Evolutionary conservation across 2,113 vertebrate species (phyloP).

Genomic region (Macquaria australasica): DNA sequence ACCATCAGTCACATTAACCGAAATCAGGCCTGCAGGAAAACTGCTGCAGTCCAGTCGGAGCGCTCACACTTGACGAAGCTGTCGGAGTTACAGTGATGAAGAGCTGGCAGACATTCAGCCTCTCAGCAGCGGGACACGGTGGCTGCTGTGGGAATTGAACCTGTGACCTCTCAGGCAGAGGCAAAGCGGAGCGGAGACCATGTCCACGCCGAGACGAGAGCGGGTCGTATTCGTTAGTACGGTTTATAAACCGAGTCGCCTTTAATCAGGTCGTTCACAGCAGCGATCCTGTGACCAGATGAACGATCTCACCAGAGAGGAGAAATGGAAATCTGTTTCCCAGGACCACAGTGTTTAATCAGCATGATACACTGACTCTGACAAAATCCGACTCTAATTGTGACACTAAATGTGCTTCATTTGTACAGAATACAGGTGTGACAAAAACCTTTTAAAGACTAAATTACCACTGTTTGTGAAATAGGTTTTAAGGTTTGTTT

Average conservation of each 20-base stretch:
- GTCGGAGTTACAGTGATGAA: constrained; percentile 20
- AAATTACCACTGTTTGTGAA: background rate
- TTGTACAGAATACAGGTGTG: background rate
- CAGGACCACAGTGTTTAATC: background rate
- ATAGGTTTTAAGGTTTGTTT: background rate
- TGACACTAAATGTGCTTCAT: background rate
- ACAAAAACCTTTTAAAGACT: too few species aligned
- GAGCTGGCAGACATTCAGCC: background rate
- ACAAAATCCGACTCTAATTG: background rate
- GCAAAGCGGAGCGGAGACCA: background rate
- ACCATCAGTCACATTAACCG: constrained; percentile 41
- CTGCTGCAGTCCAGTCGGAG: background rate
- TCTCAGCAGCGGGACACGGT: background rate
- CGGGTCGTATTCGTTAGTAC: background rate
- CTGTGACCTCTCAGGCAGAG: constrained; percentile 41
- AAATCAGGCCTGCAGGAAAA: constrained; percentile 49
- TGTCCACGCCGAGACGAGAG: background rate
- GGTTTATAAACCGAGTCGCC: background rate
- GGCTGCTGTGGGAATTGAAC: constrained; percentile 53
- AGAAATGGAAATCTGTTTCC: background rate
- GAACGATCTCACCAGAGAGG: background rate
- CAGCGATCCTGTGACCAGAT: background rate
- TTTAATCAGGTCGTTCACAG: background rate
- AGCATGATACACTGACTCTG: background rate
- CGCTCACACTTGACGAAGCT: constrained; percentile 14